phyloP scores from a whole-genome alignment of 2,888 invertebrate species.

The Corythucha ciliata region DNA sequence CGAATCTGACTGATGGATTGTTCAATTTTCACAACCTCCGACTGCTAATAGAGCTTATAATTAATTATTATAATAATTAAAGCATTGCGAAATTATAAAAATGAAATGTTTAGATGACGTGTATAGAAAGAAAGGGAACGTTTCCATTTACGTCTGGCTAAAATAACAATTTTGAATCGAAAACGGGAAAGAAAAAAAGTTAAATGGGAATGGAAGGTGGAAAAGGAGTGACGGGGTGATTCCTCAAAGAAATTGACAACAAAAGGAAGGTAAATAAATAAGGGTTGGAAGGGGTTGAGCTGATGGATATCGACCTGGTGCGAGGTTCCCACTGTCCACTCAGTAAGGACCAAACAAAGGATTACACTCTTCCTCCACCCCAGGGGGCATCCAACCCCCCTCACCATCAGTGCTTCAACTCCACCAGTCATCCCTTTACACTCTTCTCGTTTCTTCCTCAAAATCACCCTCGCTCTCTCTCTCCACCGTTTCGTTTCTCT shows the following conservation, averaged over 20 bases:
- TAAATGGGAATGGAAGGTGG: not conserved
- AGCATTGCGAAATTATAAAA: too few relatives aligned
- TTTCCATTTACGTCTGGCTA: too few relatives aligned
- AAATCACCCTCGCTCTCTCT: not conserved
- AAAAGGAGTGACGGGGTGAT: not conserved
- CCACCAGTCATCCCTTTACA: conserved; percentile 6
- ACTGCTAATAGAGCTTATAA: too few relatives aligned
- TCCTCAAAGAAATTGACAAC: too few relatives aligned
- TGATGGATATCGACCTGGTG: conserved; percentile 29
- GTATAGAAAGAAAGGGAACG: too few relatives aligned
- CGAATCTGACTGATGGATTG: too few relatives aligned
- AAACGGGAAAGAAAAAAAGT: not conserved
- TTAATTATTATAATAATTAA: too few relatives aligned
- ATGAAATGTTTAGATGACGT: too few relatives aligned
- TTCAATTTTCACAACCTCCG: too few relatives aligned
- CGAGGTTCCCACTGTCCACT: conserved; percentile 26
- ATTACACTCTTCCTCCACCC: conserved; percentile 24
- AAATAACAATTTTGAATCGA: too few relatives aligned
- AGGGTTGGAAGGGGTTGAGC: not conserved
- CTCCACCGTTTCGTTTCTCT: conserved; percentile 9
- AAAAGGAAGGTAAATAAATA: not conserved
- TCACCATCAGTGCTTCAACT: not conserved
- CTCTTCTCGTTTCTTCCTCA: not conserved
- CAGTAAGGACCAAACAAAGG: conserved; percentile 27
- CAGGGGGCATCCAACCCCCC: too few relatives aligned